Evolutionary conservation across 1,140 invertebrate species (phyloP).

Genomic region (Centruroides vittatus): DNA sequence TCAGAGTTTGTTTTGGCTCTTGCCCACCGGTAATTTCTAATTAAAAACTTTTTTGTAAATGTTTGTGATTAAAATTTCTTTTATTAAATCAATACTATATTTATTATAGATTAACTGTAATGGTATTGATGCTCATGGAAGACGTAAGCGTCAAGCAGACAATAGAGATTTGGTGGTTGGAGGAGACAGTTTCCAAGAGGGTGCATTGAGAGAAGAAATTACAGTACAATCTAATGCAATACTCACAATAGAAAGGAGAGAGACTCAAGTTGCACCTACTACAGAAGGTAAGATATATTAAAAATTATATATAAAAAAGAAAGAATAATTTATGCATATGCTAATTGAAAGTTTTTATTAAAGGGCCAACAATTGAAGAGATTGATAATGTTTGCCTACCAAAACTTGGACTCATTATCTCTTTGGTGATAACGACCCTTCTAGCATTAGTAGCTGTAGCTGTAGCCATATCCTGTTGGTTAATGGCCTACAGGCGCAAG

Average conservation of each 20-base stretch:
- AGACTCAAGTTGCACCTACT: constrained; percentile 48
- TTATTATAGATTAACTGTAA: constrained; percentile 65
- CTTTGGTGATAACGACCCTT: constrained; percentile 76
- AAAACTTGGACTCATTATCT: constrained; percentile 80
- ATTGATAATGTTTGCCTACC: constrained; percentile 80
- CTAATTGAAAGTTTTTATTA: constrained; percentile 21
- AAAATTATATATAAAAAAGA: background rate
- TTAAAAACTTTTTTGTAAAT: background rate
- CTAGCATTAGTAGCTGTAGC: constrained; percentile 82
- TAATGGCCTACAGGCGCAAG: constrained; percentile 70
- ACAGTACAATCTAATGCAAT: constrained; percentile 84
- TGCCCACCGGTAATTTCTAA: constrained; percentile 68
- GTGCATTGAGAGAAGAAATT: constrained; percentile 79
- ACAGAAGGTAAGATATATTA: constrained; percentile 19
- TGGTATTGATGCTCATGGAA: constrained; percentile 74
- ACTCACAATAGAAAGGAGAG: constrained; percentile 68
- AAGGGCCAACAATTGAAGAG: constrained; percentile 47
- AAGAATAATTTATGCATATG: background rate
- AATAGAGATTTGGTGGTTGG: constrained; percentile 13
- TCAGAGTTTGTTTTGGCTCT: constrained; percentile 84
- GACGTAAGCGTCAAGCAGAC: constrained; percentile 41
- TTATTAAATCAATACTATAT: background rate
- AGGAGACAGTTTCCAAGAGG: constrained; percentile 39
- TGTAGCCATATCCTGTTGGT: constrained; percentile 84
- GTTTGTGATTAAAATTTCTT: too few relatives aligned